A percentile compares a stretch with the other conserved stretches of the same genome.
These are phyloP conservation scores for Tipula lateralis DNA, from an alignment of 2,888 invertebrate genomes.

Conservation along the genomic window DNA sequence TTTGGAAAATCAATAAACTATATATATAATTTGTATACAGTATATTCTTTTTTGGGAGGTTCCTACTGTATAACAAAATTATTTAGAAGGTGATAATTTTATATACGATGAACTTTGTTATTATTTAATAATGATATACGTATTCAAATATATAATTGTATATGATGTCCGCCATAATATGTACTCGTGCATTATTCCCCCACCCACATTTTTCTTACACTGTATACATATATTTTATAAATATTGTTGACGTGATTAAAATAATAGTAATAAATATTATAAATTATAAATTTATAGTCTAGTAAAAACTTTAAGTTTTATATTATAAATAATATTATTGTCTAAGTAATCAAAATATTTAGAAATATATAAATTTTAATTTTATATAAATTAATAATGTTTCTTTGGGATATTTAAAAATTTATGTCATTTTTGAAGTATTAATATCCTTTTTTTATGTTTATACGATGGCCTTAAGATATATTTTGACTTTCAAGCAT, in stretches of 20 bases:
- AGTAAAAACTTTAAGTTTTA: not conserved
- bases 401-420: not conserved
- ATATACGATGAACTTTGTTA: not conserved
- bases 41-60: not conserved
- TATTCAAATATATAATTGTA: not conserved
- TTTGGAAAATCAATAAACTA: not conserved
- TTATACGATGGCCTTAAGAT: not conserved
- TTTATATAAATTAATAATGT: not conserved
- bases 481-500: not conserved
- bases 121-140: not conserved
- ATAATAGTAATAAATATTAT: not conserved
- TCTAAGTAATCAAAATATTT: conserved; percentile 3
- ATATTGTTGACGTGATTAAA: not conserved
- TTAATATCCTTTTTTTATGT: not conserved
- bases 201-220: not conserved
- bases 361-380: not conserved
- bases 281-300: not conserved
- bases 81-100: not conserved
- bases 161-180: not conserved
- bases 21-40: not conserved
- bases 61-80: not conserved
- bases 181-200: too few relatives aligned
- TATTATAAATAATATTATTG: not conserved
- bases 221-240: not conserved
- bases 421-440: not conserved